Evolutionary conservation across 2,797 vertebrate genomes (phyloP).

Genomic region (Melanotaenia pygmaea): DNA sequence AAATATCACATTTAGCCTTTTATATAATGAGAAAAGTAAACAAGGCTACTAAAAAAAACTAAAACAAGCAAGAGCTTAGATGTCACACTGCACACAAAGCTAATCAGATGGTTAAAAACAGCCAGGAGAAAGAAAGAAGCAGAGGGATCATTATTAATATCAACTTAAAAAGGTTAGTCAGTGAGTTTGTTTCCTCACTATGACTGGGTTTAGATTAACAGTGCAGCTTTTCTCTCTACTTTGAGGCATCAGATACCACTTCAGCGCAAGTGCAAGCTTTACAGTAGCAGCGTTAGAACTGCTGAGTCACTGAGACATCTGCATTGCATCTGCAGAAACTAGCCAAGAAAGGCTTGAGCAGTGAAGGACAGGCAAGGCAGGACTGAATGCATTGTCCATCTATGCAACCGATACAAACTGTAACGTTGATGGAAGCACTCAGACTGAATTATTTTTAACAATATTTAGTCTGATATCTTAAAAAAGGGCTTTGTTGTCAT

Average conservation of each 20-base stretch:
- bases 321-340: slow-evolving; percentile 22
- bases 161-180: slow-evolving; percentile 20
- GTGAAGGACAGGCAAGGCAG: neutral
- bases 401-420: neutral
- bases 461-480: neutral
- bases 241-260: slow-evolving; percentile 6
- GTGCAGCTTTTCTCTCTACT: neutral
- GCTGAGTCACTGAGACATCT: slow-evolving; percentile 64
- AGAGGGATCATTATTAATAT: neutral
- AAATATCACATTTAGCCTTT: neutral
- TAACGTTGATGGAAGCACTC: neutral
- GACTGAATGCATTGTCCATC: slow-evolving; percentile 12
- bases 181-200: neutral
- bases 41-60: neutral
- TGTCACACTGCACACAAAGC: slow-evolving; percentile 24
- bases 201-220: neutral
- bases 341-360: slow-evolving; percentile 13
- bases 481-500: neutral
- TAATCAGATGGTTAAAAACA: slow-evolving; percentile 8
- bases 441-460: neutral
- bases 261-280: neutral
- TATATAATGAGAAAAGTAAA: neutral
- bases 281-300: slow-evolving; percentile 29
- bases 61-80: slow-evolving; percentile 10
- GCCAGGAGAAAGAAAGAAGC: slow-evolving; percentile 12